phyloP scores from a whole-genome alignment of 2,113 vertebrate genomes.

The Cebidichthys violaceus region DNA sequence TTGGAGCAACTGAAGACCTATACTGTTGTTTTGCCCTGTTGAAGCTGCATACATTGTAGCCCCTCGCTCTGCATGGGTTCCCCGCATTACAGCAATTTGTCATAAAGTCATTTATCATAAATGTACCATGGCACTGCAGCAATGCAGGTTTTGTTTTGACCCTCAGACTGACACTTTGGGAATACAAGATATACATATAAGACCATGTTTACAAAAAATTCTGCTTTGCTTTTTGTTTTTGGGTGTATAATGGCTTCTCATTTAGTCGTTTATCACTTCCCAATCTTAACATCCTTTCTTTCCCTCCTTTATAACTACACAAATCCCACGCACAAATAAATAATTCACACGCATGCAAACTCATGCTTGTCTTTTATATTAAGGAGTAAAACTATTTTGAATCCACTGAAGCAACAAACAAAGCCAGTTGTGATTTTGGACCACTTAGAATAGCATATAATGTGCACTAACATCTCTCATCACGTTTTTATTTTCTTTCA shows the following conservation, averaged over 20 bases:
- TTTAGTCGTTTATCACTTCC: neutral
- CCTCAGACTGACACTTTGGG: conserved; percentile 55
- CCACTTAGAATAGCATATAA: neutral
- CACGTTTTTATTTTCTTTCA: neutral
- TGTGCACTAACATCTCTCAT: neutral
- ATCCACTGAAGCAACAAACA: conserved; percentile 7
- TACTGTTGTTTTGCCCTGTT: conserved; percentile 47
- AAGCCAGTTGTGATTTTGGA: conserved; percentile 12
- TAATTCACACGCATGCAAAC: conserved; percentile 32
- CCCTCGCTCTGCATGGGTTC: conserved; percentile 46
- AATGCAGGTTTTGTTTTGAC: conserved; percentile 73
- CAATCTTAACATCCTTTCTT: neutral
- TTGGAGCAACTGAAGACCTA: conserved; percentile 7
- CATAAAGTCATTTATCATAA: conserved; percentile 78
- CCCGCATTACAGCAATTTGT: conserved; percentile 75
- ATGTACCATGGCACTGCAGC: conserved; percentile 65
- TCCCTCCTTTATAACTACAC: neutral
- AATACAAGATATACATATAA: conserved; percentile 40
- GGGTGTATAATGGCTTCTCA: neutral
- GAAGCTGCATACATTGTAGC: conserved; percentile 47
- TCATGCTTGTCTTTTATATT: conserved; percentile 28
- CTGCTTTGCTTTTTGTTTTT: neutral
- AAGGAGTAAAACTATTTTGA: conserved; percentile 3
- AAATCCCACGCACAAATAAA: conserved; percentile 21
- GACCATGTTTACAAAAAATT: conserved; percentile 22